Evolutionary conservation across 2,797 vertebrate species (phyloP), one percentile per base, ranked within the genome.

Genomic region (Acestrorhynchus altus): DNA sequence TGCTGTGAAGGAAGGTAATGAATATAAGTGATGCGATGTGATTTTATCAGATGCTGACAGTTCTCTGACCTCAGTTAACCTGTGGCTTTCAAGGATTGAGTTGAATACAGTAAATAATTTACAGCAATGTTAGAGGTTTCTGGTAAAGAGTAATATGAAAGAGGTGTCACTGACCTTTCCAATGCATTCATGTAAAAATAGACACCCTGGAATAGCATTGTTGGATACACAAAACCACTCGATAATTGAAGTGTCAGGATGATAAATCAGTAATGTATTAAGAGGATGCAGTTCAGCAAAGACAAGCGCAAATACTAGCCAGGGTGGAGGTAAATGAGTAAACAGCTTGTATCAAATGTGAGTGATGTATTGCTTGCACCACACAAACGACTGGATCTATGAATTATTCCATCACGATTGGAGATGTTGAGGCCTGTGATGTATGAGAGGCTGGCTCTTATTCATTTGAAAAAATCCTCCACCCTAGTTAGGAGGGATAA

Each of bases 401-500:
- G 66, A 77, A 77, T 77, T 40, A 80, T 77, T 75, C 84, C 79
- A 80, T 79, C 64, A 83, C 65, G 74, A 39, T 65, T 16, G 56
- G 82, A 63, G 76, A 68, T 20, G 72, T 72, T 16, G 81, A 72
- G 81, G 65, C 51, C 74, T 88, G 75, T 91, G 85, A 91, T 89
- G 78, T 87, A 83, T 47, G 73, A 84, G 87, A 70, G 81, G 75
- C 86, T 87, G 79, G 72, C 77, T 80, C 80, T 83, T 84, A 85
- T 88, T 84, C 73, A 76, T 79, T 78, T 87, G 6, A 35, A 35
- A 86, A 86, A 87, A 81, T 84, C 81, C 84, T 84, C 89, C 81
- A 78, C 74, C 87, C 86, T 86, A 87, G 85, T 90, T 90, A 87
- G 46, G 82, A 77, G 71, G 84, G 86, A 90, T 87, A 88, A 86